These are phyloP conservation scores for Parus major DNA, from an alignment of 2,113 vertebrate genomes.

Conservation along the genomic window DNA sequence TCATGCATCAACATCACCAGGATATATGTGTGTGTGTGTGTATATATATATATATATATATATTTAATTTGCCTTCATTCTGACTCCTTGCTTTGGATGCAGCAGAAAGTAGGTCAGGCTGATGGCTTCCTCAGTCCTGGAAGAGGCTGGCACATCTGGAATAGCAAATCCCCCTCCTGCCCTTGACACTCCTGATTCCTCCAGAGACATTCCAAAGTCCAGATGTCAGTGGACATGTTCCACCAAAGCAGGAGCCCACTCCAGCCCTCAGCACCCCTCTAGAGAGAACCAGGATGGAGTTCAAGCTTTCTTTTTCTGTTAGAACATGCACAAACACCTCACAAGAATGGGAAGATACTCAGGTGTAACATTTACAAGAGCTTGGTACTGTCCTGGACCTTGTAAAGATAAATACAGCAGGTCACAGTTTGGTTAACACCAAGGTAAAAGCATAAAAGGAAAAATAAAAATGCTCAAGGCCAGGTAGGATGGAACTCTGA, in stretches of 20 bases:
- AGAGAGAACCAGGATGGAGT: background rate
- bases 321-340: background rate
- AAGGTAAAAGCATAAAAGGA: background rate
- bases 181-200: background rate
- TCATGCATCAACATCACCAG: background rate
- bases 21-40: rapidly evolving
- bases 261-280: background rate
- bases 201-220: background rate
- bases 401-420: background rate
- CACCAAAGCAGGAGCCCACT: background rate
- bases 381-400: background rate
- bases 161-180: background rate
- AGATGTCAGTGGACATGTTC: rapidly evolving
- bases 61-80: background rate
- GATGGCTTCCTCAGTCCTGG: background rate
- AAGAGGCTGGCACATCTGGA: background rate
- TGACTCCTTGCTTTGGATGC: background rate
- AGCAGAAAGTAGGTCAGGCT: background rate
- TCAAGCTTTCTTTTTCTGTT: background rate
- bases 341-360: background rate
- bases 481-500: background rate
- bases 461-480: background rate
- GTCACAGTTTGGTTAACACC: background rate
- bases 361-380: rapidly evolving
- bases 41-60: background rate